Conservation (phyloP, 2,888 invertebrate species). For the Unio delphinus region DNA sequence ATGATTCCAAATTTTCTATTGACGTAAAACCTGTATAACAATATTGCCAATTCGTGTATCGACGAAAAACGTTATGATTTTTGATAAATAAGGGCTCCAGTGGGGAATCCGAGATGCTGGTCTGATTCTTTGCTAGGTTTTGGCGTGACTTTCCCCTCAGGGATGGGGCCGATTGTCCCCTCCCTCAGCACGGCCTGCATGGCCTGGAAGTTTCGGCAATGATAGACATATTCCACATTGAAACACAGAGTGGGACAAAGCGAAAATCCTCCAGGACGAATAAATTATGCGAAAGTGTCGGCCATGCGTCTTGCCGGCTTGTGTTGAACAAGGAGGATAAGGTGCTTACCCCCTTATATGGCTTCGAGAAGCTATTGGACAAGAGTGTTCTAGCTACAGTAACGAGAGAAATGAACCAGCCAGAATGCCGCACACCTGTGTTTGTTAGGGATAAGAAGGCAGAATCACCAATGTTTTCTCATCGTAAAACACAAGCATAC, state of each 20-base stretch:
- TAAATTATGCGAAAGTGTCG: conserved; percentile 62
- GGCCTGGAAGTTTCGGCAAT: conserved; percentile 7
- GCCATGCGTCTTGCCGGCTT: conserved; percentile 36
- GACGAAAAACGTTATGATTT: no score
- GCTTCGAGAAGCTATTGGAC: conserved; percentile 41
- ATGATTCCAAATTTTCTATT: no score
- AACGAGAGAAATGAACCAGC: not conserved
- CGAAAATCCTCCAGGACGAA: conserved; percentile 53
- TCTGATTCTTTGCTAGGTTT: no score
- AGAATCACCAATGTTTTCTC: no score
- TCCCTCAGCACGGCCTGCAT: conserved; percentile 14
- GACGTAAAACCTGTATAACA: no score
- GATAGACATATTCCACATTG: conserved; percentile 25
- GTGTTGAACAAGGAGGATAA: conserved; percentile 14
- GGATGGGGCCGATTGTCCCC: conserved; percentile 11
- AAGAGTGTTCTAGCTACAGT: not conserved
- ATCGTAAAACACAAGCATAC: no score
- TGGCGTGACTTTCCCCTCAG: conserved; percentile 3
- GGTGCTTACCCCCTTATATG: conserved; percentile 51
- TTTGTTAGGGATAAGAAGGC: no score
- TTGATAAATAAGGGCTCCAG: no score
- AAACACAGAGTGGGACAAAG: conserved; percentile 34
- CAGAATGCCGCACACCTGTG: no score
- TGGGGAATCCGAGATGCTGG: no score
- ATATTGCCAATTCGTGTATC: no score